A percentile compares a stretch with the other conserved stretches of the same genome.
phyloP scores from a whole-genome alignment of 2,797 vertebrate genomes.

The Rhadinocentrus ornatus region DNA sequence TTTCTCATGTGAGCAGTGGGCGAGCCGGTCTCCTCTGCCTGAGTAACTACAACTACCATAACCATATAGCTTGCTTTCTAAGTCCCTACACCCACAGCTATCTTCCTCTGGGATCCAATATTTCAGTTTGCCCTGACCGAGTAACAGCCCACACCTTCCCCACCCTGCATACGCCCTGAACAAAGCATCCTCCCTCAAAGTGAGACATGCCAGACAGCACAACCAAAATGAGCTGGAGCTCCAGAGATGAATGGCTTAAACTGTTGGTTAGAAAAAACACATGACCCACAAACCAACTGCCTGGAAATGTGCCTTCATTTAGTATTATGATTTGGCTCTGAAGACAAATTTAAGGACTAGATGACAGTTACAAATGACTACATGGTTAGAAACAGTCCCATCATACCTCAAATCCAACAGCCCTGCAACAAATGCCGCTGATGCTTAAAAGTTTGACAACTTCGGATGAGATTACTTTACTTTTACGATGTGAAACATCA shows the following conservation, averaged over 20 bases:
- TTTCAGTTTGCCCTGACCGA: neutral
- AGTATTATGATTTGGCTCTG: slow-evolving; percentile 6
- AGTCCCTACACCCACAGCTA: slow-evolving; percentile 29
- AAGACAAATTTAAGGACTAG: neutral
- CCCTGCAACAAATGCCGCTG: neutral
- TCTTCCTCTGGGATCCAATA: slow-evolving; percentile 29
- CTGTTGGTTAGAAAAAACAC: slow-evolving; percentile 5
- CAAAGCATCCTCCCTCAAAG: slow-evolving; percentile 10
- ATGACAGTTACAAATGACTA: neutral
- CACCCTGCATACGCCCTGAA: slow-evolving; percentile 53
- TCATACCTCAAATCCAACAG: neutral
- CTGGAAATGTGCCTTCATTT: slow-evolving; percentile 10
- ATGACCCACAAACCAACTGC: slow-evolving; percentile 35
- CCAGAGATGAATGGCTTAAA: slow-evolving; percentile 64
- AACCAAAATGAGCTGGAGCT: slow-evolving; percentile 45
- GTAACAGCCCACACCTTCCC: slow-evolving; percentile 40
- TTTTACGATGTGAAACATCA: too few relatives aligned
- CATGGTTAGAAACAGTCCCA: neutral
- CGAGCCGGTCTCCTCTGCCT: slow-evolving; percentile 15
- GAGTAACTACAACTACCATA: slow-evolving; percentile 30
- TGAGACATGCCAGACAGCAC: slow-evolving; percentile 10
- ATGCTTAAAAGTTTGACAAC: neutral
- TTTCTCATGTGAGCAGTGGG: slow-evolving; percentile 44
- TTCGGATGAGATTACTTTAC: neutral
- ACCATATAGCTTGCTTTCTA: slow-evolving; percentile 6